Percentiles rank a stretch among this genome's conserved stretches.
phyloP scores from a whole-genome alignment of 1,140 invertebrate species.

The Cyclina sinensis region DNA sequence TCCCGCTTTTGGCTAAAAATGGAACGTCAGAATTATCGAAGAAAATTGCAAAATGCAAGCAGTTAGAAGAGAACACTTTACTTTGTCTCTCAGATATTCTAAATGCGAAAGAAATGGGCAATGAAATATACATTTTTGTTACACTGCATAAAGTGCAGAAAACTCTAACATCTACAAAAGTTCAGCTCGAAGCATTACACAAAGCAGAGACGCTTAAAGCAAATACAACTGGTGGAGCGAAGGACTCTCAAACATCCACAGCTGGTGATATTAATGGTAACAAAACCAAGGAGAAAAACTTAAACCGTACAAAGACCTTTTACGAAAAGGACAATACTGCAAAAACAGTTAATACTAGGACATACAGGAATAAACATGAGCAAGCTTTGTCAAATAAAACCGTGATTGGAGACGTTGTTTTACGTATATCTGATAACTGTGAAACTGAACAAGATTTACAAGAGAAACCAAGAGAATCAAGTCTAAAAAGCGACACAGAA shows the following conservation, averaged over 20 bases:
- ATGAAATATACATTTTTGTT: conserved; percentile 16
- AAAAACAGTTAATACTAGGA: no score
- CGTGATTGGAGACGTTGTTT: conserved; percentile 6
- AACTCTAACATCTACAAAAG: neutral
- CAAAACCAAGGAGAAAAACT: neutral
- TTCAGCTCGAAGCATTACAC: neutral
- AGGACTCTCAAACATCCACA: no score
- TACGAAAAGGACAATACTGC: no score
- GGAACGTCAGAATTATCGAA: no score
- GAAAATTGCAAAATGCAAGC: neutral
- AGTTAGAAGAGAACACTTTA: conserved; percentile 27
- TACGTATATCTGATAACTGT: neutral
- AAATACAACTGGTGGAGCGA: neutral
- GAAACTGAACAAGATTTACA: neutral
- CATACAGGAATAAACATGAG: neutral
- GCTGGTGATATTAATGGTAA: neutral
- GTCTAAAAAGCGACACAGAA: no score
- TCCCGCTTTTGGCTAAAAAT: no score
- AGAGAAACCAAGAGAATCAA: neutral
- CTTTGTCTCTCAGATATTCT: neutral
- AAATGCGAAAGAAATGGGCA: neutral
- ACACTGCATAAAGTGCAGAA: conserved; percentile 9
- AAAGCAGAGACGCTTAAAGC: no score
- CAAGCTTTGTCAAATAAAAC: neutral
- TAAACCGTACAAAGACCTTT: no score